These are phyloP conservation scores for Okapia johnstoni DNA, from an alignment of 2,113 vertebrate species.

Conservation along the genomic window DNA sequence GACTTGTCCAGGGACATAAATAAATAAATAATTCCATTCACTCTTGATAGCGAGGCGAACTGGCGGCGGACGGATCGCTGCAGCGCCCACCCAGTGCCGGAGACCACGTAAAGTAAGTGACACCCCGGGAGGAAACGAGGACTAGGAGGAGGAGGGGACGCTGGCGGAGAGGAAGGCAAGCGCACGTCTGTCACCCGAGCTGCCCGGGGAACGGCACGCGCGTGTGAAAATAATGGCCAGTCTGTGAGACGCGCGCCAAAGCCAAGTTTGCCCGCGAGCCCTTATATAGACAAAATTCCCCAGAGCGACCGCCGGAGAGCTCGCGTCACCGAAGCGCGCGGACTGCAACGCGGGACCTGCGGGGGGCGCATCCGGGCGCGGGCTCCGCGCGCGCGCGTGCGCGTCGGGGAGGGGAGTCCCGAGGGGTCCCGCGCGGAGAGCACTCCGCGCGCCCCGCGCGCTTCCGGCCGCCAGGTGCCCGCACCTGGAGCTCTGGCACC, in stretches of 20 bases:
- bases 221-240: neutral
- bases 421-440: fast-evolving
- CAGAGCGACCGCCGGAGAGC: neutral
- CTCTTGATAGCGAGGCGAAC: slow-evolving; percentile 58
- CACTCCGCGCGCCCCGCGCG: neutral
- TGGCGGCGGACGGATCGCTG: slow-evolving; percentile 41
- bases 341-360: neutral
- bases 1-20: slow-evolving; percentile 77
- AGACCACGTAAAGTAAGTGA: slow-evolving; percentile 72
- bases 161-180: neutral
- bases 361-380: neutral
- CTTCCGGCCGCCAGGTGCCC: neutral
- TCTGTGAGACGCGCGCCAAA: neutral
- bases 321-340: neutral
- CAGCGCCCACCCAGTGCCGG: slow-evolving; percentile 60
- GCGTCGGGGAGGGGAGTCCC: fast-evolving
- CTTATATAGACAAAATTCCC: slow-evolving; percentile 48
- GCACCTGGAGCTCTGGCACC: fast-evolving
- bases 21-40: slow-evolving; percentile 78
- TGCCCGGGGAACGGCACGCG: neutral
- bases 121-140: slow-evolving; percentile 34
- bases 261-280: neutral
- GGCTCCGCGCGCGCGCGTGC: neutral
- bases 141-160: slow-evolving; percentile 24
- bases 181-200: neutral